Evolutionary conservation across 1,140 invertebrate species (phyloP), one percentile per base, ranked within the genome.

Genomic region (Scylla paramamosain): DNA sequence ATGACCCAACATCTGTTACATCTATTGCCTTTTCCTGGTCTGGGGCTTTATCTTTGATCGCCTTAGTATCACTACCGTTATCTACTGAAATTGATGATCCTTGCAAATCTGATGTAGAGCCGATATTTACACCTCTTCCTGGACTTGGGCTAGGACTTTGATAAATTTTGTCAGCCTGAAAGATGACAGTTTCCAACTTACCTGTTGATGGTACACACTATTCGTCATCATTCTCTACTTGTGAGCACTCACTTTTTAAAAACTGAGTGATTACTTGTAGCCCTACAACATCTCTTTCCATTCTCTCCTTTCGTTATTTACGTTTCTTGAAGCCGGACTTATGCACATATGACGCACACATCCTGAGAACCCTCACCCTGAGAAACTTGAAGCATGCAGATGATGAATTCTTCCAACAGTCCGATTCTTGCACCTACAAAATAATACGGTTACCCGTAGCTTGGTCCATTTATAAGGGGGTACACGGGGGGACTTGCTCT

Each of bases 1-100:
- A 90, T 48, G 45, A 90, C n/a, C 88, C 88, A 90, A 90, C 88
- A 46, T 90, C 88, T 90, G 31, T 90, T 90, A 90, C 25, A 90
- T 90, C 32, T 90, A 28, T 32, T 46, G 6, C 31, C 45, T 90
- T 32, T 46, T 90, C 31, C 45, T 90, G 88, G 45, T n/a, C 32
- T 46, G 29, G 88, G 45, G 88, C 31, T 39, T 39, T 7, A 46
- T 90, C 88, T 39, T n/a, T 1, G 88, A 46, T 32, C 45, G 29
- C 45, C 45, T 90, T 45, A 32, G 25, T 46, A 32, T 6, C 45
- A 31, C 32, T 86, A 39, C 28, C 32, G 12, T 86, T 31, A 31
- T 86, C 28, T 25, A 29, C 32, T 31, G 32, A 29, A 39, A 45
- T 48, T 46, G 45, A n/a, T n/a, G n/a, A 32, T 90, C 4, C 31